Base-by-base conservation (phyloP, 53 echinoderm and acorn worm genomes). In the Hippasteria phrygiana region DNA sequence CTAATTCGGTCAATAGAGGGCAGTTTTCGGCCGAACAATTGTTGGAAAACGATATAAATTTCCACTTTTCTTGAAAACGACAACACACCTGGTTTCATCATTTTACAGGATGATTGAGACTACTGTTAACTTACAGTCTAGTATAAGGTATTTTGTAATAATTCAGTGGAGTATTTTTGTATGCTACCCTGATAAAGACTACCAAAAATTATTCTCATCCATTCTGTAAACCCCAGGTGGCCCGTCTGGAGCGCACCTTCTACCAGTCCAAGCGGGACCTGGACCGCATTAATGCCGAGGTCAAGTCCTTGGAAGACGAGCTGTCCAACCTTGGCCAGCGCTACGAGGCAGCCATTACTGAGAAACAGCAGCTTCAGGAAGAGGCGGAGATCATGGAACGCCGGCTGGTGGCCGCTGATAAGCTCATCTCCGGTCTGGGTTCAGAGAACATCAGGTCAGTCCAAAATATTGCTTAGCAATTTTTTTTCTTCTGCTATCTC, bases 311-410 rank as follows among this genome's bases (percentile, higher is more conserved):
- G 77, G 99, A 96, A 63, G 83, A 90, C 10, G 99, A 99, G 54
- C 91, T 99, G 83, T 83, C 89, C 18, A 92, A 77, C 4, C 90
- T 99, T 29, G 91, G 96, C 55, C 76, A 93, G 86, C 94, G 94
- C 51, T 99, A 96, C 59, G 99, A 99, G 77, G 94, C 86, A 16
- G 99, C 99, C 65, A 99, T 94, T 51, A 94, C 88, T 22, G 99
- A 93, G 93, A 99, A 95, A 78, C 95, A 93, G 43, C 87, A 91
- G 16, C 88, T 99, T 20, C 99, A 99, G 67, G 99, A 99, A 55
- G 99, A 99, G 71, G 95, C 99, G 0, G 99, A 99, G 93, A 96
- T 99, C 90, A 99, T 99, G 99, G 96, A 99, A 77, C 91, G 99
- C 20, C 91, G 99, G 20, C 90, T 99, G 59, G 83, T 99, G 11